Evolutionary conservation across 2,113 vertebrate genomes (phyloP).

Genomic region (Saguinus midas): DNA sequence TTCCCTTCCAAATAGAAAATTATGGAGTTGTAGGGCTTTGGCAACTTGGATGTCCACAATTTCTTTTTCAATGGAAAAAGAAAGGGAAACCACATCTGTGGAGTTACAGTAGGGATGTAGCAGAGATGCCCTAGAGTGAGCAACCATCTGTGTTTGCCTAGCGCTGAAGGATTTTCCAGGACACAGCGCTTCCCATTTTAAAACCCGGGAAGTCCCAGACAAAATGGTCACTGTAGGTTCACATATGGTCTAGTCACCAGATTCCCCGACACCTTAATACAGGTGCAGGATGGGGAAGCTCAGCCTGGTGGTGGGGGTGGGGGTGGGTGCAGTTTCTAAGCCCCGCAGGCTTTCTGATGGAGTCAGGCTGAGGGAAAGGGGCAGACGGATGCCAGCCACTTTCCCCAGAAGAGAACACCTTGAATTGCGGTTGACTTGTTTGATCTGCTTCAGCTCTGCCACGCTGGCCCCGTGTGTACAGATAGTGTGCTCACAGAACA

Average conservation of each 20-base stretch:
- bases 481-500: not conserved
- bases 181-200: not conserved
- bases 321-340: not conserved
- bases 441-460: not conserved
- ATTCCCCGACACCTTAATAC: not conserved
- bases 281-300: not conserved
- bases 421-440: not conserved
- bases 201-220: not conserved
- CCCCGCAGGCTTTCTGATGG: not conserved
- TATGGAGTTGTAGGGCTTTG: not conserved
- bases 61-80: not conserved
- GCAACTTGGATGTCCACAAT: not conserved
- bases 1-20: not conserved
- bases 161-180: not conserved
- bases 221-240: not conserved
- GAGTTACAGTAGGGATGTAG: not conserved
- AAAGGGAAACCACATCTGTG: not conserved
- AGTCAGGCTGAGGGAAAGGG: not conserved
- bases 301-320: not conserved
- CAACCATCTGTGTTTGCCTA: no score
- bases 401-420: not conserved
- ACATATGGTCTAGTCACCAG: fast-evolving
- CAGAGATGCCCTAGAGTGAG: not conserved
- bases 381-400: not conserved
- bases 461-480: no score